These are phyloP conservation scores for Chaetura pelagica DNA, from an alignment of 2,113 vertebrate species.

Conservation along the genomic window DNA sequence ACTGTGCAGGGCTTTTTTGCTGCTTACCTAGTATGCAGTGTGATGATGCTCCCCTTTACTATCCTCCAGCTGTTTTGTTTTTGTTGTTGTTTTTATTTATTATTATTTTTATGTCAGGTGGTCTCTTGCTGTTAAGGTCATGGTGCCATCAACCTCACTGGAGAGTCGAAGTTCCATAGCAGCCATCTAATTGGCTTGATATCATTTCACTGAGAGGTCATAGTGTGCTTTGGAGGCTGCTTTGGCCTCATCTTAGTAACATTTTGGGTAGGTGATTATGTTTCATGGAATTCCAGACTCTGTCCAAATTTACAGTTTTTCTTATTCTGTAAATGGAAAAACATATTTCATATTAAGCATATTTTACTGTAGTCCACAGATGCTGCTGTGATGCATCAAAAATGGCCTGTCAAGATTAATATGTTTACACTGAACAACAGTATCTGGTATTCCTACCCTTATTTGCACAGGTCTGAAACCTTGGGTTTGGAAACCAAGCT, in stretches of 20 bases:
- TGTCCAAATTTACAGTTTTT: neutral
- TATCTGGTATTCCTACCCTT: neutral
- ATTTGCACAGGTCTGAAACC: neutral
- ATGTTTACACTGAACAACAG: neutral
- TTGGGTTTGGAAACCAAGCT: neutral
- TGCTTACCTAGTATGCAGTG: neutral
- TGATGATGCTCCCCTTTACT: neutral
- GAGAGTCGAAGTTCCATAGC: neutral
- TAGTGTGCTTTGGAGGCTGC: neutral
- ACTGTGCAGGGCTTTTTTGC: neutral
- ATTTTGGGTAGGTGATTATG: neutral
- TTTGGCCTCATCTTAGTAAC: neutral
- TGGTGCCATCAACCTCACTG: neutral
- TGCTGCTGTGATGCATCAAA: neutral
- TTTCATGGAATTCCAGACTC: neutral
- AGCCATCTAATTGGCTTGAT: neutral
- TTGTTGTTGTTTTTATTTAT: neutral
- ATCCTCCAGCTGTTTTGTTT: neutral
- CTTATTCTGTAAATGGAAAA: neutral
- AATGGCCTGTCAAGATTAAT: neutral
- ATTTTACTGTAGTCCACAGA: neutral
- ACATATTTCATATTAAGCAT: neutral
- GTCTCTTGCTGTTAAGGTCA: neutral
- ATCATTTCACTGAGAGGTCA: slow-evolving; percentile 29
- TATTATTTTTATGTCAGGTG: neutral